Evolutionary conservation across 2,888 invertebrate genomes (phyloP).

Genomic region (Netelia virgata): DNA sequence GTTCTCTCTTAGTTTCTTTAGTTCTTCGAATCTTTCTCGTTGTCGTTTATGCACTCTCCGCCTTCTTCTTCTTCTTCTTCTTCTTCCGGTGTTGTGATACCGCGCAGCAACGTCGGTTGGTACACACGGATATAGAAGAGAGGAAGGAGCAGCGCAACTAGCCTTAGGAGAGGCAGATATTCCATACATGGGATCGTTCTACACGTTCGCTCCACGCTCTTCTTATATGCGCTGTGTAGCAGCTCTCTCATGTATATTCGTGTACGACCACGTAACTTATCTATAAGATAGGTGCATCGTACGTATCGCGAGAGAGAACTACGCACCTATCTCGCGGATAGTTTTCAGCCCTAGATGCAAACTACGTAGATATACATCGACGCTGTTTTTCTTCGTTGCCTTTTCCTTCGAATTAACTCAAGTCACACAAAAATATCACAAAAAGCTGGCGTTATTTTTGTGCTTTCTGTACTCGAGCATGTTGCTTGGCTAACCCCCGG

Average conservation of each 20-base stretch:
- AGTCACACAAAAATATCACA: background rate
- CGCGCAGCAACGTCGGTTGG: conserved; percentile 7
- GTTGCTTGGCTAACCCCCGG: no score
- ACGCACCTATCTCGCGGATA: conserved; percentile 43
- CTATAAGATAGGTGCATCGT: conserved; percentile 58
- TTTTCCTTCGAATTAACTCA: background rate
- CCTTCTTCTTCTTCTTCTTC: conserved; percentile 53
- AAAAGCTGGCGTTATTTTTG: background rate
- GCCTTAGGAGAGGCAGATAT: conserved; percentile 70
- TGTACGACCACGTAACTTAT: conserved; percentile 65
- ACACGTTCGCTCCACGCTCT: conserved; percentile 50
- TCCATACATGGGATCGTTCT: conserved; percentile 70
- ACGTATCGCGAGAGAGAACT: conserved; percentile 27
- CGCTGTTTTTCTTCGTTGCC: background rate
- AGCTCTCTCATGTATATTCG: conserved; percentile 42
- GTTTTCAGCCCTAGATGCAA: conserved; percentile 29
- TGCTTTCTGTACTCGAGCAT: background rate
- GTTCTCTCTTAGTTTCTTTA: conserved; percentile 19
- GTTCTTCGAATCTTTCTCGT: conserved; percentile 23
- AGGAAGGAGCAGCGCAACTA: conserved; percentile 48
- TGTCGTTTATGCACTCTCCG: conserved; percentile 45
- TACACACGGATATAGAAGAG: conserved; percentile 22
- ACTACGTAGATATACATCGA: conserved; percentile 26
- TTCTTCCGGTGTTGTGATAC: conserved; percentile 58
- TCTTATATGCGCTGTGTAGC: background rate